Base-by-base conservation (phyloP, 1,140 invertebrate species). In the Saccostrea echinata region DNA sequence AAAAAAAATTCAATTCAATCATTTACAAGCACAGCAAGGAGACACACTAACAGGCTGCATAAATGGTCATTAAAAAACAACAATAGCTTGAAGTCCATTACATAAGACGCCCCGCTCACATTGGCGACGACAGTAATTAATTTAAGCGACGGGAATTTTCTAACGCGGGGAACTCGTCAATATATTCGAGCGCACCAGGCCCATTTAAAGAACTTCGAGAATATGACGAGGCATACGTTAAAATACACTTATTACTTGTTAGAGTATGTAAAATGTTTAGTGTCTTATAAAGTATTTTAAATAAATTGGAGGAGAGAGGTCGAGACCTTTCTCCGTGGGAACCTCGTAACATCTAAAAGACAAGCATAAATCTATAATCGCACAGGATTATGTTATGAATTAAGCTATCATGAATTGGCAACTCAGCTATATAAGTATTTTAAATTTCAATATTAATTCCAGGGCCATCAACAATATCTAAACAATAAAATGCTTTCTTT, bases 81-180 rank as follows among this genome's bases (percentile, higher is more conserved):
- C 24, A 71, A 13, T 30, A 9, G 68, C 24, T 33, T 11, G 27
- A 71, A 71, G 30, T 16, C 30, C 55, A 30, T 71, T 71, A 24
- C 27, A 27, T 71, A 30, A 71, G 68, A 30, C 24, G 68, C 24
- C 24, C 24, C 27, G 24, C 16, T 71, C 30, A 16, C 16, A 33
- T 71, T 30, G 9, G 68, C 64, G 68, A 30, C 30, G 68, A 71
- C 68, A 71, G 68, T 71, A 71, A 71, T 71, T 71, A 27, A 71
- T 71, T 71, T 71, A 71, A 71, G 68, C 68, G 68, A 16, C 68
- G 55, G 55, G 68, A 33, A 71, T 30, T 27, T 71, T 71, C 30
- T 13, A 13, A 71, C 13, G 24, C 3, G n/a, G 24, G 24, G 30
- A 71, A 21, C 30, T 27, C 27, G 68, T 71, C 68, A 27, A 71